phyloP scores from a whole-genome alignment of 1,140 invertebrate species.

The Bombyx mandarina region DNA sequence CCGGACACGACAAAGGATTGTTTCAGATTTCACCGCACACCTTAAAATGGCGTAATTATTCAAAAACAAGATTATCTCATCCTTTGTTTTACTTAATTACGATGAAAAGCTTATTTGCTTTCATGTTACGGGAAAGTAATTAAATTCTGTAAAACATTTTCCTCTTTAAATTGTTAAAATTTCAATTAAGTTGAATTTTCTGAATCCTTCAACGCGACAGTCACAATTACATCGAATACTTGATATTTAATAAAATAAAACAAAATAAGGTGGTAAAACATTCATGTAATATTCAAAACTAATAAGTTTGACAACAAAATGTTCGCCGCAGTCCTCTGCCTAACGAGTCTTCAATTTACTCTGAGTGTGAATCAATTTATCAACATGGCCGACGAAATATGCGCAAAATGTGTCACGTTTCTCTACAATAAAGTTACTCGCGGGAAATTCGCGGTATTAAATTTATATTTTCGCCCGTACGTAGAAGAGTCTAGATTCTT shows the following conservation, averaged over 20 bases:
- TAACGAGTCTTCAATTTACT: slow-evolving; percentile 14
- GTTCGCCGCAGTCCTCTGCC: neutral
- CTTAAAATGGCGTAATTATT: slow-evolving; percentile 1
- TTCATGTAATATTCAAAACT: too few species aligned
- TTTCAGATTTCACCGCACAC: neutral
- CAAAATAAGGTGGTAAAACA: too few species aligned
- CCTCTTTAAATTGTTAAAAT: neutral
- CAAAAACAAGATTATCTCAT: slow-evolving; percentile 12
- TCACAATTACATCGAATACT: too few species aligned
- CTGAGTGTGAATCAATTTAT: slow-evolving; percentile 16
- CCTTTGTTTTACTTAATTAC: too few species aligned
- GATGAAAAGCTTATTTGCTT: too few species aligned
- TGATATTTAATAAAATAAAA: too few species aligned
- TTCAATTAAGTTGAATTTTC: too few species aligned
- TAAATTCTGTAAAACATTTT: slow-evolving; percentile 6
- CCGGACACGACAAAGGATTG: slow-evolving; percentile 7
- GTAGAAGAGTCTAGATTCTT: too few species aligned
- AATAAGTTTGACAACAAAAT: too few species aligned
- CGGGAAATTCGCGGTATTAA: neutral
- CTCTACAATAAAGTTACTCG: neutral
- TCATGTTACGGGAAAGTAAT: too few species aligned
- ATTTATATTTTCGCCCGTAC: too few species aligned
- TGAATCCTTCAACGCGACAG: too few species aligned
- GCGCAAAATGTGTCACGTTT: neutral
- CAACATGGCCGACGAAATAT: slow-evolving; percentile 1